Evolutionary conservation across 23 tunicate species (phyloP).

Genomic region (Aplidium turbinatum): DNA sequence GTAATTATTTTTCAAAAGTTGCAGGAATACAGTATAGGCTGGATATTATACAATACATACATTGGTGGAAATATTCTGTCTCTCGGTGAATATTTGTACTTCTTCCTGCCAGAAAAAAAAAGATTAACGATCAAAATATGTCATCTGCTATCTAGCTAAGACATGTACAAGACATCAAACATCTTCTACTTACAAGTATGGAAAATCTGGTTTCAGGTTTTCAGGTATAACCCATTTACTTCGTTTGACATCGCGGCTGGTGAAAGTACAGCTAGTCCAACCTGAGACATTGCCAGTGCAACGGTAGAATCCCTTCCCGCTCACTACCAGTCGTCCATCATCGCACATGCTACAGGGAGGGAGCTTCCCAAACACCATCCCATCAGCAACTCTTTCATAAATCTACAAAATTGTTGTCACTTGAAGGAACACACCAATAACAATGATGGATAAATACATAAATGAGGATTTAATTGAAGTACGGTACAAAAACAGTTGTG

Average conservation of each 20-base stretch:
- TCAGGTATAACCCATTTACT: constrained; percentile 58
- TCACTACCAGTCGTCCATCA: constrained; percentile 54
- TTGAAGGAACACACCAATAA: too few species aligned
- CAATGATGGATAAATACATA: too few species aligned
- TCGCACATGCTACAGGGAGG: constrained; percentile 62
- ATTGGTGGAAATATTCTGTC: constrained; percentile 68
- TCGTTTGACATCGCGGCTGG: constrained; percentile 46
- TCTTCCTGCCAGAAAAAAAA: constrained; percentile 36
- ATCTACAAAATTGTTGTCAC: too few species aligned
- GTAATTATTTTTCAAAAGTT: too few species aligned
- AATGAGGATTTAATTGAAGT: too few species aligned
- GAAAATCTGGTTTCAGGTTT: constrained; percentile 43
- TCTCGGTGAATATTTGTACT: constrained; percentile 61
- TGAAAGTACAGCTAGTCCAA: constrained; percentile 79
- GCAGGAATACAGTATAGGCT: too few species aligned
- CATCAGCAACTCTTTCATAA: constrained; percentile 74
- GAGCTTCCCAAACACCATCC: constrained; percentile 86
- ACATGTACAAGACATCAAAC: constrained; percentile 4
- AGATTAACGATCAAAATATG: too few species aligned
- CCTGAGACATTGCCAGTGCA: constrained; percentile 85
- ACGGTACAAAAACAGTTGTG: too few species aligned
- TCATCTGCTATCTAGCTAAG: too few species aligned
- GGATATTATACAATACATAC: too few species aligned
- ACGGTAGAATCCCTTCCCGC: constrained; percentile 64
- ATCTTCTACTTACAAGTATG: constrained; percentile 44